Evolutionary conservation across 2,888 invertebrate genomes (phyloP), one percentile per base, ranked within the genome.

Genomic region (Megastigmus dorsalis): DNA sequence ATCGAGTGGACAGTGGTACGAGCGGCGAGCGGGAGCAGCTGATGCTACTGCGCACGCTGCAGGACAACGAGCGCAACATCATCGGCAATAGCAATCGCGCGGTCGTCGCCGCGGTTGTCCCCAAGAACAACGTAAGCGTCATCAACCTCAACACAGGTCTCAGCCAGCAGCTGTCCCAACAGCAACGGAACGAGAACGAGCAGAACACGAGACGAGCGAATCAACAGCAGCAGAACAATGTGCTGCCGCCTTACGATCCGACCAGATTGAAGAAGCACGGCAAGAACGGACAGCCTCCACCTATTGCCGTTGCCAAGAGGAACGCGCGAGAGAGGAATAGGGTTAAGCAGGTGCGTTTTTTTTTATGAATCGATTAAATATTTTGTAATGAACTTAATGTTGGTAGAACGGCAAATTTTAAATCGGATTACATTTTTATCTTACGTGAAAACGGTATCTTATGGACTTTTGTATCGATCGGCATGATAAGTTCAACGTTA

Each of bases 261-360:
- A 81, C 91, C 86, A 79, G 86, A 82, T 60, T 88, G 18, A 88
- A 88, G 68, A 88, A 88, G 28, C 88, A 88, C 68, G 88, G 87
- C 3, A 88, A 87, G 68, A 88, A 89, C 73, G 89, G 89, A 6
- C 88, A 92, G 72, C 93, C 94, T 2, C 93, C 93, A 60, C 95
- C 94, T 0, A 91, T 95, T 23, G 94, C 96, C 0, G 96, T 96
- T 6, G 96, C 96, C 0, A 90, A 97, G 52, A 90, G 97, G 83
- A 98, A 97, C 89, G 97, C 97, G 76, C 92, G 97, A 65, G 97
- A 97, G 90, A 90, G 97, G 20, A 97, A 97, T 88, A 91, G 97
- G 75, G 97, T 97, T 9, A 95, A 96, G 81, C 96, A 96, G 91
- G 96, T 96, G 26, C n/a, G n/a, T n/a, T n/a, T 57, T 20, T 7